Evolutionary conservation across 1,140 invertebrate genomes (phyloP).

Genomic region (Onthophagus taurus): DNA sequence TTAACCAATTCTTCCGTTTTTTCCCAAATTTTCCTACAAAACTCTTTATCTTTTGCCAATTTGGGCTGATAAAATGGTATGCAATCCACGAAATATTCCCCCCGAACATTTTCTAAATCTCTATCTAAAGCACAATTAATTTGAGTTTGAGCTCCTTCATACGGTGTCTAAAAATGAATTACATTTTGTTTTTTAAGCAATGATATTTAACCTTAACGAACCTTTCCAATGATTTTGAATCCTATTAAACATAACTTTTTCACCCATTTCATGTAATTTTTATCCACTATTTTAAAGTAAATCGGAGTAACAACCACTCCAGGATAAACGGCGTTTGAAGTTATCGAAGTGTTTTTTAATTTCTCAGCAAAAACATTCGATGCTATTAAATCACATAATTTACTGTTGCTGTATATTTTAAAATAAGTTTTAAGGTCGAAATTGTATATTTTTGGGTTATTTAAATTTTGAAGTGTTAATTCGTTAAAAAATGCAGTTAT

Average conservation of each 20-base stretch:
- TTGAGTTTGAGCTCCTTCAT: too few relatives aligned
- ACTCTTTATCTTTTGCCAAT: too few relatives aligned
- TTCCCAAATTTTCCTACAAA: too few relatives aligned
- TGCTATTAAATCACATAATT: slow-evolving; percentile 31
- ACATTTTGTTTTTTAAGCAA: too few relatives aligned
- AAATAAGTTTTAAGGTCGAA: slow-evolving; percentile 19
- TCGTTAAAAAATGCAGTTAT: slow-evolving; percentile 26
- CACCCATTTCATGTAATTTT: not conserved
- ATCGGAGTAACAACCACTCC: slow-evolving; percentile 44
- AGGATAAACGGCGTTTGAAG: slow-evolving; percentile 44
- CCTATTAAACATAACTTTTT: slow-evolving; percentile 12
- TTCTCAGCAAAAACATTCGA: slow-evolving; percentile 31
- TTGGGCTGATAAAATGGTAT: too few relatives aligned
- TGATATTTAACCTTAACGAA: slow-evolving; percentile 9
- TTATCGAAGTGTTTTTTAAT: slow-evolving; percentile 35
- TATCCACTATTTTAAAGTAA: slow-evolving; percentile 14
- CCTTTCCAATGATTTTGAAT: slow-evolving; percentile 1
- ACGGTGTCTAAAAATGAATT: too few relatives aligned
- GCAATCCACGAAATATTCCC: too few relatives aligned
- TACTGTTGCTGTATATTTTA: slow-evolving; percentile 30
- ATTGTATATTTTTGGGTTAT: slow-evolving; percentile 21
- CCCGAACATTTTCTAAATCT: too few relatives aligned
- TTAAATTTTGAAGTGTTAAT: slow-evolving; percentile 25
- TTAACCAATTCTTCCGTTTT: too few relatives aligned
- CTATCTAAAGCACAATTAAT: too few relatives aligned